Evolutionary conservation across 2,113 vertebrate genomes (phyloP), one percentile per base, ranked within the genome.

Genomic region (Ailurus styani): DNA sequence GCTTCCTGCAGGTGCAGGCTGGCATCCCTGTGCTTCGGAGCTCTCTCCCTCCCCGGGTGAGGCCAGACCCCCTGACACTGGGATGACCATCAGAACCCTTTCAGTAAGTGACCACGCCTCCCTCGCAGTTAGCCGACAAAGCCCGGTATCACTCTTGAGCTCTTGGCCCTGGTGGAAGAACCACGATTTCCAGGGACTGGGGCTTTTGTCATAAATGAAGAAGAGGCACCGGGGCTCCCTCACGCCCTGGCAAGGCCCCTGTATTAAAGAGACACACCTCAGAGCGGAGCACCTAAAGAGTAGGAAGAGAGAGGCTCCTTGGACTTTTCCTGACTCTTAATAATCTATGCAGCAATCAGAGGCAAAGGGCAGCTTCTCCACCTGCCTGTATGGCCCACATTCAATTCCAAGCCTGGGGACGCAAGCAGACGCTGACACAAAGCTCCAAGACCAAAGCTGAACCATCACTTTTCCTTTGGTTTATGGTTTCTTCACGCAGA

Each of bases 401-500:
- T 83, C 82, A 88, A 54, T 20, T n/a, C 52, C 31, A 62, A 72
- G 37, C 42, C 42, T 2, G 18, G 60, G n/a, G 37, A 72, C 52
- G 62, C 34, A 37, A 40, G 77, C 73, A 93, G 93, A 89, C 0
- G 21, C 70, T 45, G 77, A 97, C 87, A 96, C 70, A 97, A 79
- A 97, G 95, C 93, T 91, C 66, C 25, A 75, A 79, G 37, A 83
- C 86, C 78, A 91, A 93, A 93, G 93, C 79, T 14, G 57, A 95
- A 62, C 93, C 78, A 45, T 47, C 1, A 7, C 68, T 87, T 89
- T 95, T 37, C 85, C 73, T 93, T 88, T 90, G 92, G 87, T 92
- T 95, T 90, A 87, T 62, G 84, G 82, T 91, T 97, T 90, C 95
- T 96, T 96, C 95, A 87, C 8, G 15, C 79, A 95, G 89, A 97